Conservation (phyloP, 2,888 invertebrate genomes). For the Antheraea assamensis region DNA sequence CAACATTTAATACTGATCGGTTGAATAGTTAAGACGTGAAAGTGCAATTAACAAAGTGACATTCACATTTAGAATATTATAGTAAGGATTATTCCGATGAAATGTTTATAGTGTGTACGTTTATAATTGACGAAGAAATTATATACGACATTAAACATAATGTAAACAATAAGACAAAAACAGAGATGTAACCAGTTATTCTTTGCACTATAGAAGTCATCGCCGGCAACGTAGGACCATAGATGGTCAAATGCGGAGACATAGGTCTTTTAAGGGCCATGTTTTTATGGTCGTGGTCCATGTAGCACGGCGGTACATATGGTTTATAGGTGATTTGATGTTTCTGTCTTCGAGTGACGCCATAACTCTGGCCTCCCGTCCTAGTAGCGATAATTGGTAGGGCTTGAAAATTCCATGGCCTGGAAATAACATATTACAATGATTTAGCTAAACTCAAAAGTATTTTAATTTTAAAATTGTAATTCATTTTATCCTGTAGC, state of each 20-base stretch:
- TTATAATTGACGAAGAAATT: not conserved
- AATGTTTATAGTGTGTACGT: not conserved
- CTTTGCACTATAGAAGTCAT: slow-evolving; percentile 92
- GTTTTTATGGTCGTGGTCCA: slow-evolving; percentile 87
- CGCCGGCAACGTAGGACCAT: slow-evolving; percentile 88
- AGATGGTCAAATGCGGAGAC: slow-evolving; percentile 93
- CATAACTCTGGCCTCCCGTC: not conserved
- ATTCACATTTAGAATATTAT: too few relatives aligned
- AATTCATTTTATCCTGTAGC: too few relatives aligned
- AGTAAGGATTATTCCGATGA: too few relatives aligned
- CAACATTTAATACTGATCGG: too few relatives aligned
- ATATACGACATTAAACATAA: not conserved
- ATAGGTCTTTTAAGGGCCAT: slow-evolving; percentile 87
- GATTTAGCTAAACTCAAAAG: not conserved
- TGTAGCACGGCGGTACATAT: slow-evolving; percentile 48
- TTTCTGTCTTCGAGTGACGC: slow-evolving; percentile 14
- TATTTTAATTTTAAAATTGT: too few relatives aligned
- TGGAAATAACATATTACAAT: not conserved
- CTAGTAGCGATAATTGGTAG: not conserved
- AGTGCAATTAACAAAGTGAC: too few relatives aligned
- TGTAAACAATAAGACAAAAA: not conserved
- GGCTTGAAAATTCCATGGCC: not conserved
- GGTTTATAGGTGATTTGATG: slow-evolving; percentile 46
- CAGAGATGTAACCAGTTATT: slow-evolving; percentile 81
- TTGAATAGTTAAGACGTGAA: too few relatives aligned